Percentiles rank a stretch among this genome's conserved stretches.
Evolutionary conservation across 2,888 invertebrate genomes (phyloP).

Genomic region (Scelioninae gen. 1): DNA sequence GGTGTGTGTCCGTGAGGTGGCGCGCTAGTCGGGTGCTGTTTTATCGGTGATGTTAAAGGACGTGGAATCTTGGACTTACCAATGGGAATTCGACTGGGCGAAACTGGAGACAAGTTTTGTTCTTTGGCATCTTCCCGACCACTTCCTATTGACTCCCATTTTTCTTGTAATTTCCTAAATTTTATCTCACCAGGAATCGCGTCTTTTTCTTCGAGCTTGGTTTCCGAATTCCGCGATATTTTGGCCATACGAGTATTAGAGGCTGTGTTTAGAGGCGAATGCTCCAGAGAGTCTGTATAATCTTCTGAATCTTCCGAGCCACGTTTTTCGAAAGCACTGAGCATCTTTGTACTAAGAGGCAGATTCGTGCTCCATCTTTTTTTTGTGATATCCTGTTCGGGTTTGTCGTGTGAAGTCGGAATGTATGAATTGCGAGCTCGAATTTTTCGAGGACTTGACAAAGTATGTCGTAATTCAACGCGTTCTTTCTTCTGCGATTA

Average conservation of each 20-base stretch:
- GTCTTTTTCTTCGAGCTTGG: slow-evolving; percentile 75
- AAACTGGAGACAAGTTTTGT: slow-evolving; percentile 77
- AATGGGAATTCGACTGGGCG: slow-evolving; percentile 83
- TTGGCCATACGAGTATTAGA: not conserved
- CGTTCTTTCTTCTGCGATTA: slow-evolving; percentile 70
- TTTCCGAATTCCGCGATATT: slow-evolving; percentile 24
- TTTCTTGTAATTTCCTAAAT: slow-evolving; percentile 90
- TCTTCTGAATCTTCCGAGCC: slow-evolving; percentile 88
- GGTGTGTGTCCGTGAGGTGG: slow-evolving; percentile 14
- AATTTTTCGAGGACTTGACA: slow-evolving; percentile 84
- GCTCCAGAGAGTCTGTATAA: slow-evolving; percentile 91
- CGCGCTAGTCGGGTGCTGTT: slow-evolving; percentile 84
- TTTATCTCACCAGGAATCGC: slow-evolving; percentile 86
- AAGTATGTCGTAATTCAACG: slow-evolving; percentile 67
- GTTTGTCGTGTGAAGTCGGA: slow-evolving; percentile 85
- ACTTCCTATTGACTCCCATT: slow-evolving; percentile 91
- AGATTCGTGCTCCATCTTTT: slow-evolving; percentile 91
- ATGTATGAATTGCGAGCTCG: slow-evolving; percentile 89
- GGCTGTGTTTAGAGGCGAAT: slow-evolving; percentile 82
- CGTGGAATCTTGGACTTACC: slow-evolving; percentile 90
- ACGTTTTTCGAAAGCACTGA: slow-evolving; percentile 89
- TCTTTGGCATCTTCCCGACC: slow-evolving; percentile 84
- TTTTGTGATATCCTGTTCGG: slow-evolving; percentile 85
- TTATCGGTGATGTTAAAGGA: slow-evolving; percentile 89
- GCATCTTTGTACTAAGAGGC: slow-evolving; percentile 87